phyloP scores from a whole-genome alignment of 2,797 vertebrate species.

The Chrysocyon brachyurus region DNA sequence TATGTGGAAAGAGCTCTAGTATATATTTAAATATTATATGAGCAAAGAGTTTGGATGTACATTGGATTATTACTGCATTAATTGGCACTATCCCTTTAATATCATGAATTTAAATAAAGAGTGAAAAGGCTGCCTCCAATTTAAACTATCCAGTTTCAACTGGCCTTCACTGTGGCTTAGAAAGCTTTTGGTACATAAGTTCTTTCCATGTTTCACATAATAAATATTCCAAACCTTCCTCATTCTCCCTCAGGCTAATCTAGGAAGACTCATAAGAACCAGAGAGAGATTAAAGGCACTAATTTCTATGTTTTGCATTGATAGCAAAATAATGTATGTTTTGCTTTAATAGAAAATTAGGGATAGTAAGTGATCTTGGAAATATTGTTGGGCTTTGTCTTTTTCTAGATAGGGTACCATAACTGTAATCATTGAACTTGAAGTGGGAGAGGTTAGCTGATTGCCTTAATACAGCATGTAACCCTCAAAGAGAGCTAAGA shows the following conservation, averaged over 20 bases:
- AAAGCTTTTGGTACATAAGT: background rate
- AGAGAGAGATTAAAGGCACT: slow-evolving; percentile 9
- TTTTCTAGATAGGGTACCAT: background rate
- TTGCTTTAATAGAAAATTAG: slow-evolving; percentile 39
- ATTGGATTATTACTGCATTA: background rate
- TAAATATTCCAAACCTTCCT: slow-evolving; percentile 35
- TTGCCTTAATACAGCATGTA: background rate
- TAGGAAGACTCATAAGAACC: slow-evolving; percentile 40
- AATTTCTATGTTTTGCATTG: slow-evolving; percentile 37
- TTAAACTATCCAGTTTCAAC: slow-evolving; percentile 43
- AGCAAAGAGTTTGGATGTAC: background rate
- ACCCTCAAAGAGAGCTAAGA: background rate
- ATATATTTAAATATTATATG: slow-evolving; percentile 27
- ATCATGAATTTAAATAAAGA: slow-evolving; percentile 39
- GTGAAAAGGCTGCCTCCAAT: slow-evolving; percentile 14
- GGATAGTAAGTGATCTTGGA: background rate
- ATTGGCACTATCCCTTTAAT: background rate
- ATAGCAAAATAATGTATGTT: slow-evolving; percentile 49
- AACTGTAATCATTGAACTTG: background rate
- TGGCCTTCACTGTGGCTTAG: slow-evolving; percentile 1
- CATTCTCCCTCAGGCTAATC: background rate
- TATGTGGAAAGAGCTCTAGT: background rate
- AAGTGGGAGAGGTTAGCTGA: slow-evolving; percentile 5
- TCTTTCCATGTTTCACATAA: background rate
- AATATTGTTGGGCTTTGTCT: slow-evolving; percentile 3